A percentile compares a stretch with the other conserved stretches of the same genome.
These are phyloP conservation scores for Pogonocherus hispidulus DNA, from an alignment of 2,888 invertebrate genomes.

Conservation along the genomic window DNA sequence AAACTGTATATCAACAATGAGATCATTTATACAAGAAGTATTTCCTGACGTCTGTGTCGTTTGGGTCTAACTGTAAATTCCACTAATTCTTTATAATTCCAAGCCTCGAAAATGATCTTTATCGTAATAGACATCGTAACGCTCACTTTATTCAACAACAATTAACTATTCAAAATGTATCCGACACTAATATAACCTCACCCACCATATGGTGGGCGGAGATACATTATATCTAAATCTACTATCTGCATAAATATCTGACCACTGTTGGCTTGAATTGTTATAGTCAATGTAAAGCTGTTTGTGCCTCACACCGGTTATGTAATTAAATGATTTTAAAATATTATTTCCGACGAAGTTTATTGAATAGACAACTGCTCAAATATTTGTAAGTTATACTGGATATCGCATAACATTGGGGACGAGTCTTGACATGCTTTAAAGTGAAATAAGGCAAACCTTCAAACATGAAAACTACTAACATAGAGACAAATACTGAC, in stretches of 20 bases:
- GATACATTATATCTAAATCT: conserved; percentile 7
- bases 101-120: not conserved
- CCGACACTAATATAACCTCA: not conserved
- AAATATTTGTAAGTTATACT: too few species aligned
- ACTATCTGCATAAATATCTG: not conserved
- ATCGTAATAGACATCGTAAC: conserved; percentile 3
- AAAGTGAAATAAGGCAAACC: too few species aligned
- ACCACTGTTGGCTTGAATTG: not conserved
- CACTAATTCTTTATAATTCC: not conserved
- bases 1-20: not conserved
- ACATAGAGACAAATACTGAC: too few species aligned
- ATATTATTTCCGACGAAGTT: too few species aligned
- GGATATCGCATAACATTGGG: too few species aligned
- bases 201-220: conserved; percentile 2
- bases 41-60: too few species aligned
- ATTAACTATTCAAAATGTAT: conserved; percentile 12
- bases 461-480: too few species aligned
- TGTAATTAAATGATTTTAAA: not conserved
- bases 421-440: too few species aligned
- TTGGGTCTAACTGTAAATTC: not conserved
- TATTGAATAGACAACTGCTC: too few species aligned
- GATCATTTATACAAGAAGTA: not conserved
- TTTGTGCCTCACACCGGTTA: not conserved
- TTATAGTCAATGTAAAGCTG: not conserved
- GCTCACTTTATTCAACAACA: conserved; percentile 3